Evolutionary conservation across 2,888 invertebrate species (phyloP).

Genomic region (Diachrysia chrysitis): DNA sequence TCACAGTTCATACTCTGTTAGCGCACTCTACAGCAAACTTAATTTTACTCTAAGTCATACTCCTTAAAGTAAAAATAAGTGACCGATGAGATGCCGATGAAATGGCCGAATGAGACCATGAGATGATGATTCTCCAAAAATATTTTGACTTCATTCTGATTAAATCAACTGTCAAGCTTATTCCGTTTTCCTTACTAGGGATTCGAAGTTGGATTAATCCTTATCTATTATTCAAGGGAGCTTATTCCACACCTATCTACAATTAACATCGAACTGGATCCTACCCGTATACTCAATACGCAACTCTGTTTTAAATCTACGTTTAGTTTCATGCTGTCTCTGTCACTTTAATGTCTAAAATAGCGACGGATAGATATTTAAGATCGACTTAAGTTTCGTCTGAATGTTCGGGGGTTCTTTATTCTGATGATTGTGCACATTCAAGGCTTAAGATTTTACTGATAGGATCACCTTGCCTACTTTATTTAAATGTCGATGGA

Average conservation of each 20-base stretch:
- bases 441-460: constrained; percentile 18
- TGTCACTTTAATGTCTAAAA: neutral
- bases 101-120: too few species aligned
- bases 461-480: constrained; percentile 21
- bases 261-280: constrained; percentile 39
- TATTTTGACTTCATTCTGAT: neutral
- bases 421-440: constrained; percentile 23
- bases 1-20: too few species aligned
- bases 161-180: neutral
- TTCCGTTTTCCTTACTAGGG: constrained; percentile 11
- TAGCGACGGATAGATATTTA: neutral
- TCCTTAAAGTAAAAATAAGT: too few species aligned
- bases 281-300: neutral
- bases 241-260: constrained; percentile 33
- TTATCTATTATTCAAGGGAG: constrained; percentile 43
- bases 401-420: neutral
- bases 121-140: neutral
- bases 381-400: too few species aligned
- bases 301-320: neutral
- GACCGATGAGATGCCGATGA: too few species aligned
- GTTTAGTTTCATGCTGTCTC: neutral
- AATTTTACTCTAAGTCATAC: too few species aligned
- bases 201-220: constrained; percentile 16
- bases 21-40: too few species aligned
- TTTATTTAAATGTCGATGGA: constrained; percentile 3